Conservation (phyloP, 2,113 vertebrate species). For the Poicephalus meyeri region DNA sequence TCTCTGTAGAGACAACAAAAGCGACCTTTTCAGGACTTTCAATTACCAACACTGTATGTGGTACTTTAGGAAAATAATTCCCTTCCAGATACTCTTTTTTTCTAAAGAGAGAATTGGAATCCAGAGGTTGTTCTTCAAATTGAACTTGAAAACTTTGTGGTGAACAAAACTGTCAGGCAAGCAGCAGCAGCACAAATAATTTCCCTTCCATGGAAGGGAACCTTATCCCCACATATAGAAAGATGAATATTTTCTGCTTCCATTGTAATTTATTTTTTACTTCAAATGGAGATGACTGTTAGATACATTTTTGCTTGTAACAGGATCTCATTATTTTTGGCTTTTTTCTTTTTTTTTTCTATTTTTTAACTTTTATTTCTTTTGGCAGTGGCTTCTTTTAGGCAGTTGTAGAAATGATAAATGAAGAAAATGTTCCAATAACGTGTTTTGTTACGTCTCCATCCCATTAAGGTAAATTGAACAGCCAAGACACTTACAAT, state of each 20-base stretch:
- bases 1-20: slow-evolving; percentile 21
- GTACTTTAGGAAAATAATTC: slow-evolving; percentile 39
- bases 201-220: not conserved
- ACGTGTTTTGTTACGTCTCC: not conserved
- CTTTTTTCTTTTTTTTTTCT: accelerated
- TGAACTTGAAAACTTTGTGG: not conserved
- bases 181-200: not conserved
- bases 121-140: not conserved
- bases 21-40: slow-evolving; percentile 37
- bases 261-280: not conserved
- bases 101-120: not conserved
- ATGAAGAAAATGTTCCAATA: not conserved
- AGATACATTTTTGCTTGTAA: not conserved
- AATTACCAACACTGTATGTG: slow-evolving; percentile 31
- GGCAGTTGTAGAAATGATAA: not conserved
- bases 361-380: accelerated
- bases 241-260: not conserved
- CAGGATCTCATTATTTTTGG: not conserved
- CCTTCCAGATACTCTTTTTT: not conserved
- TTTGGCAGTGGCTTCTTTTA: not conserved
- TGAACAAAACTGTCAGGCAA: not conserved
- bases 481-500: slow-evolving; percentile 94
- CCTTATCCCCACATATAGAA: not conserved
- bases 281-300: not conserved
- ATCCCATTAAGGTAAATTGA: slow-evolving; percentile 78